Evolutionary conservation across 1,140 invertebrate species (phyloP).

Genomic region (Gonatopus flavifemur): DNA sequence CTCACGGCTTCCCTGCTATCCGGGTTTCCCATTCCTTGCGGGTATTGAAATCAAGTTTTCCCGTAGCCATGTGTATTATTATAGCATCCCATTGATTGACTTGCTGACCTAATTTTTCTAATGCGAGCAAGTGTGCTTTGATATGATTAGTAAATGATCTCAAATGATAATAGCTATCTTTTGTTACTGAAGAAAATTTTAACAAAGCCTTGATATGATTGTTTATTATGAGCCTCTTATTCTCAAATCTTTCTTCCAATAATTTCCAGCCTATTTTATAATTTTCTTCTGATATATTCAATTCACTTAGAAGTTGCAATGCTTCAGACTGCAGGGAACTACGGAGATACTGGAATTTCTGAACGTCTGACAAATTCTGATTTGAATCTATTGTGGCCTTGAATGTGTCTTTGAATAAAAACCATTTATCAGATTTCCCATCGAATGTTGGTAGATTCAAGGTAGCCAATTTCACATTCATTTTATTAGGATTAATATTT

Average conservation of each 20-base stretch:
- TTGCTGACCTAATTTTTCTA: too few species aligned
- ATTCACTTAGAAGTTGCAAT: slow-evolving; percentile 23
- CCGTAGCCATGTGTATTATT: too few species aligned
- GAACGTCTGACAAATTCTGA: slow-evolving; percentile 18
- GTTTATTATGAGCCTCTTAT: slow-evolving; percentile 30
- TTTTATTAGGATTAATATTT: too few species aligned
- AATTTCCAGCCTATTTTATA: slow-evolving; percentile 33
- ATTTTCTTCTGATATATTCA: slow-evolving; percentile 32
- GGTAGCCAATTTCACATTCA: slow-evolving; percentile 30
- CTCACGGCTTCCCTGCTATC: too few species aligned
- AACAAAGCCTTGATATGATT: slow-evolving; percentile 24
- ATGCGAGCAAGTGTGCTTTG: too few species aligned
- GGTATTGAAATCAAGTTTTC: too few species aligned
- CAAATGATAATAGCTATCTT: too few species aligned
- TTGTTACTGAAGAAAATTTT: slow-evolving; percentile 11
- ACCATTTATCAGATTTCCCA: slow-evolving; percentile 34
- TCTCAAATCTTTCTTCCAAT: slow-evolving; percentile 33
- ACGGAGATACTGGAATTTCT: slow-evolving; percentile 40
- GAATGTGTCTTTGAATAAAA: slow-evolving; percentile 39
- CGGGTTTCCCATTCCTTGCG: too few species aligned
- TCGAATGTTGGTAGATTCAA: slow-evolving; percentile 32
- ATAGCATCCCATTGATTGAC: too few species aligned
- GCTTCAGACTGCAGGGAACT: slow-evolving; percentile 29
- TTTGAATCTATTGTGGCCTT: slow-evolving; percentile 34
- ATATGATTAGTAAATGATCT: too few species aligned